These are phyloP conservation scores for Nyctalus aviator DNA, from an alignment of 2,797 vertebrate species.

Conservation along the genomic window DNA sequence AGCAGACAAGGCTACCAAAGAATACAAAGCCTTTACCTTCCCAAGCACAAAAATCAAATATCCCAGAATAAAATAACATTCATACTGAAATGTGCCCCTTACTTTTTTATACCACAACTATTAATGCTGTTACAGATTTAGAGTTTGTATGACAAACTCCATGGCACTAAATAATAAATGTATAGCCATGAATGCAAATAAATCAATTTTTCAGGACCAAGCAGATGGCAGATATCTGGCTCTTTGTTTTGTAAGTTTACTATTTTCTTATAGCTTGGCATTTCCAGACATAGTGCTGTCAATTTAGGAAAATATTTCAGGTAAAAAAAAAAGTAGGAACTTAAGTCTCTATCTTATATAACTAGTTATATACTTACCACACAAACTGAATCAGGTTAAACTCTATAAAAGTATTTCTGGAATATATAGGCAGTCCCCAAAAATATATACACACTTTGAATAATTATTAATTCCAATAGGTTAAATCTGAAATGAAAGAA, in stretches of 20 bases:
- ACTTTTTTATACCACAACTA: slow-evolving; percentile 42
- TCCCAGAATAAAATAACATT: slow-evolving; percentile 39
- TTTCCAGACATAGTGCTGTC: background rate
- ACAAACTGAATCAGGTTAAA: slow-evolving; percentile 36
- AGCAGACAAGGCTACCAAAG: background rate
- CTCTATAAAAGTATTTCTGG: background rate
- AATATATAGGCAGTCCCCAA: too few relatives aligned
- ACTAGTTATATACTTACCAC: background rate
- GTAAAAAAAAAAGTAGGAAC: background rate
- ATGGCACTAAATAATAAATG: slow-evolving; percentile 68
- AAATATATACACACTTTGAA: too few relatives aligned
- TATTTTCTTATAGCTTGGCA: slow-evolving; percentile 35
- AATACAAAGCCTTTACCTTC: slow-evolving; percentile 31
- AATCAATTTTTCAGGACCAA: slow-evolving; percentile 72
- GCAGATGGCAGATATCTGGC: slow-evolving; percentile 62
- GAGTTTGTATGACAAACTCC: slow-evolving; percentile 31
- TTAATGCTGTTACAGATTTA: background rate
- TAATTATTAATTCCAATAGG: too few relatives aligned
- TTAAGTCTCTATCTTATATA: slow-evolving; percentile 36
- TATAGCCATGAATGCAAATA: slow-evolving; percentile 57
- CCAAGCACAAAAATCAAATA: slow-evolving; percentile 55
- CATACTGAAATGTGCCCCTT: slow-evolving; percentile 33
- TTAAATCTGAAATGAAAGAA: too few relatives aligned
- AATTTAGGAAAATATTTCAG: slow-evolving; percentile 28
- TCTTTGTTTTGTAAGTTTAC: slow-evolving; percentile 46